A percentile compares a stretch with the other conserved stretches of the same genome.
phyloP scores from a whole-genome alignment of 2,888 invertebrate species.

The Dolomedes plantarius region DNA sequence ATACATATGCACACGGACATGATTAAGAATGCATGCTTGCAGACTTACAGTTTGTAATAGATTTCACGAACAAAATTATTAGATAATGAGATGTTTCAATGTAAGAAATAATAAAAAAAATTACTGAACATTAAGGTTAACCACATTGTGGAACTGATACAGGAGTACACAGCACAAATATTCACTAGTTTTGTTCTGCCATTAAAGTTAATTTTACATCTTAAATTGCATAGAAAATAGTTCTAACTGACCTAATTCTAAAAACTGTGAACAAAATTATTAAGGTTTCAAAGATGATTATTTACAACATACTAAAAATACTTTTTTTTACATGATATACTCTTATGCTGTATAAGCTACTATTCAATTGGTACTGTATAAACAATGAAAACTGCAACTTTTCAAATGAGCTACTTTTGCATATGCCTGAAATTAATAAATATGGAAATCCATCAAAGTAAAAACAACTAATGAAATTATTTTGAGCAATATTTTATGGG shows the following conservation, averaged over 20 bases:
- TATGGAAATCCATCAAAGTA: background rate
- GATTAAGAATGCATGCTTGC: constrained; percentile 6
- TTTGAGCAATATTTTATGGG: background rate
- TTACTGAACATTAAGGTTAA: background rate
- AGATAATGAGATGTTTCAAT: no score
- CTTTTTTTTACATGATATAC: constrained; percentile 6
- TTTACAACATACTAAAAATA: constrained; percentile 16
- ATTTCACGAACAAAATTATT: no score
- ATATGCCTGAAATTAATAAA: no score
- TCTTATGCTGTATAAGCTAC: background rate
- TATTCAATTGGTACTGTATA: background rate
- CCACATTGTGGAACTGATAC: background rate
- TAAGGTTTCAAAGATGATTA: background rate
- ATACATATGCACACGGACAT: background rate
- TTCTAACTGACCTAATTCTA: background rate
- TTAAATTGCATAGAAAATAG: constrained; percentile 11
- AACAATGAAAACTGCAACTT: no score
- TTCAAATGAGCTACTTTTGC: no score
- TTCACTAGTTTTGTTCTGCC: background rate
- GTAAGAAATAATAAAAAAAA: no score
- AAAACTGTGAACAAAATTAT: constrained; percentile 6
- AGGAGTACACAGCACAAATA: background rate
- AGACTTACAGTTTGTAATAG: background rate
- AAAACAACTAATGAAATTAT: background rate
- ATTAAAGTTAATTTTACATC: background rate